phyloP scores from a whole-genome alignment of 1,140 invertebrate species.

The Lepidurus arcticus region DNA sequence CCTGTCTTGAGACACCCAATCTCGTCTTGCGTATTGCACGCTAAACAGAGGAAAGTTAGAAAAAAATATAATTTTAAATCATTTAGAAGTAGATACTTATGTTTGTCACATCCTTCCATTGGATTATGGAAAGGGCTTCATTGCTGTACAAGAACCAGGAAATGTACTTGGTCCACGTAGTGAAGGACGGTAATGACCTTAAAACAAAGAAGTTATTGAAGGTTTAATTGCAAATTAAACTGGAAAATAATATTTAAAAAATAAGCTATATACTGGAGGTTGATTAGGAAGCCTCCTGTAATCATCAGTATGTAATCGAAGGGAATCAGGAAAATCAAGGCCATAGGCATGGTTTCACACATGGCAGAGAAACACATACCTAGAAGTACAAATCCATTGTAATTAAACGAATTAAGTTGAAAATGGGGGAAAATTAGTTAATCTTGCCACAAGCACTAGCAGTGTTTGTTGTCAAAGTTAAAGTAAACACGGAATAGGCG shows the following conservation, averaged over 20 bases:
- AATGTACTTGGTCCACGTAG: slow-evolving; percentile 78
- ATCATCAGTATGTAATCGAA: slow-evolving; percentile 84
- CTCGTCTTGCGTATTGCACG: slow-evolving; percentile 51
- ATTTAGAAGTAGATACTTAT: slow-evolving; percentile 59
- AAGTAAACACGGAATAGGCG: slow-evolving; percentile 57
- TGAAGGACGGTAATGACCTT: slow-evolving; percentile 68
- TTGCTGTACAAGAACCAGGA: slow-evolving; percentile 91
- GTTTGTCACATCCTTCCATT: slow-evolving; percentile 68
- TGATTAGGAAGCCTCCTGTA: slow-evolving; percentile 75
- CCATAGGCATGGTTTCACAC: slow-evolving; percentile 69
- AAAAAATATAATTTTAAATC: slow-evolving; percentile 23
- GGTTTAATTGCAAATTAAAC: neutral
- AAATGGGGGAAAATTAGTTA: neutral
- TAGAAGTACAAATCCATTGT: slow-evolving; percentile 45
- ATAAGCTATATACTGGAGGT: slow-evolving; percentile 57
- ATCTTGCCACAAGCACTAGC: slow-evolving; percentile 69
- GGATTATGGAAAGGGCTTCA: slow-evolving; percentile 74
- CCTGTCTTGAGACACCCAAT: slow-evolving; percentile 59
- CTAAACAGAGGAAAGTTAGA: slow-evolving; percentile 58
- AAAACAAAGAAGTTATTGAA: slow-evolving; percentile 35
- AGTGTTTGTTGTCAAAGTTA: slow-evolving; percentile 71
- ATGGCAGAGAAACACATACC: slow-evolving; percentile 77
- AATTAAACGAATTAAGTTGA: neutral
- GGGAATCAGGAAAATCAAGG: slow-evolving; percentile 76
- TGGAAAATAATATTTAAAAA: neutral